Conservation (phyloP, 2,888 invertebrate genomes). For the Mesopsocus fuscifrons region DNA sequence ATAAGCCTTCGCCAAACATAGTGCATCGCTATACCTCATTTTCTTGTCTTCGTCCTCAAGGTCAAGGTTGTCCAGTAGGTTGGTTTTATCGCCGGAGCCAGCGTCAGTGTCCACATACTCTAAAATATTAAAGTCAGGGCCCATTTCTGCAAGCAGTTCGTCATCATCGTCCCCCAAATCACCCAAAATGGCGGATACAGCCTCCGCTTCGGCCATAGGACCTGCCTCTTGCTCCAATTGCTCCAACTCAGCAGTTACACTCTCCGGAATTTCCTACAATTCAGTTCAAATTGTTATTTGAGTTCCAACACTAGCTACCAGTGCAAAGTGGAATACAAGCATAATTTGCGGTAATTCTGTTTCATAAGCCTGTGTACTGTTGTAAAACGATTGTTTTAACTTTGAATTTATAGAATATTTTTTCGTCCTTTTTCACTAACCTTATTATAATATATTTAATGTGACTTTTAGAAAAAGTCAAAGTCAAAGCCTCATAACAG, state of each 20-base stretch:
- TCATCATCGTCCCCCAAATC: conserved; percentile 74
- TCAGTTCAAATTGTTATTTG: no score
- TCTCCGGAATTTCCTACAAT: conserved; percentile 36
- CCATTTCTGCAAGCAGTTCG: conserved; percentile 76
- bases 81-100: conserved; percentile 51
- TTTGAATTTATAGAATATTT: no score
- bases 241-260: conserved; percentile 45
- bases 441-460: no score
- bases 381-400: no score
- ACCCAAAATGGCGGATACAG: conserved; percentile 59
- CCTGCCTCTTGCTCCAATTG: conserved; percentile 48
- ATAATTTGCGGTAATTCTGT: no score
- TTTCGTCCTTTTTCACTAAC: no score
- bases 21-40: conserved; percentile 26
- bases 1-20: no score
- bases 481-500: no score
- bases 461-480: no score
- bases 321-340: no score
- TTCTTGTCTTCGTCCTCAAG: conserved; percentile 44
- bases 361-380: no score
- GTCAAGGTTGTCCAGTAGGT: conserved; percentile 65
- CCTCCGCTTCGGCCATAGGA: conserved; percentile 35
- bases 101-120: conserved; percentile 89
- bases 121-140: conserved; percentile 85
- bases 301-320: no score